A percentile compares a stretch with the other conserved stretches of the same genome.
Conservation (phyloP, 1,140 invertebrate genomes). For the Maniola jurtina region DNA sequence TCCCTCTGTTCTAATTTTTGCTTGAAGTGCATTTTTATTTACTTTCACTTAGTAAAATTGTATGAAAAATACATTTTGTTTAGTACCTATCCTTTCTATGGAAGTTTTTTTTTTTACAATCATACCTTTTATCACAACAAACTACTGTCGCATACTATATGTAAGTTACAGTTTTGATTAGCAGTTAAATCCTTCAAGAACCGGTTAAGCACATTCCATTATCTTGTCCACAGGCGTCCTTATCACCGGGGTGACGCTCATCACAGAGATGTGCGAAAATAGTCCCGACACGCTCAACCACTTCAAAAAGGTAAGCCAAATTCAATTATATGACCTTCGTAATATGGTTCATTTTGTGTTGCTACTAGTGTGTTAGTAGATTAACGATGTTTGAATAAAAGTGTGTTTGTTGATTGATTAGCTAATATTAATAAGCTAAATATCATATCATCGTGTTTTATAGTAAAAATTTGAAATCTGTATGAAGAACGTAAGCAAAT, state of each 20-base stretch:
- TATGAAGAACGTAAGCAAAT: too few species aligned
- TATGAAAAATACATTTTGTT: too few species aligned
- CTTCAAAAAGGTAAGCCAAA: constrained; percentile 94
- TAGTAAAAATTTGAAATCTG: too few species aligned
- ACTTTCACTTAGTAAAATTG: too few species aligned
- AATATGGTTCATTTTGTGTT: neutral
- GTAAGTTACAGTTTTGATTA: too few species aligned
- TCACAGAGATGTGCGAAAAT: constrained; percentile 99
- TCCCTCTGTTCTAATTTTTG: too few species aligned
- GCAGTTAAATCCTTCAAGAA: neutral
- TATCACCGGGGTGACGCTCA: constrained; percentile 98
- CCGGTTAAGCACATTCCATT: neutral
- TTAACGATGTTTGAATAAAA: constrained; percentile 1
- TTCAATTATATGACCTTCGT: neutral
- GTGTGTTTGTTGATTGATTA: constrained; percentile 1
- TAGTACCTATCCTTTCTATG: too few species aligned
- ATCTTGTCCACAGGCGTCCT: constrained; percentile 88
- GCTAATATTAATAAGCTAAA: neutral
- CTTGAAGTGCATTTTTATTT: too few species aligned
- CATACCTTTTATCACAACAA: too few species aligned
- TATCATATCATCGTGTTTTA: too few species aligned
- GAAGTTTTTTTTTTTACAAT: too few species aligned
- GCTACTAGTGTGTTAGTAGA: neutral
- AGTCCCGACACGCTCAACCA: constrained; percentile 97
- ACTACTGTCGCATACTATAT: too few species aligned